These are phyloP conservation scores for Cygnus olor DNA, from an alignment of 2,797 vertebrate genomes.

Conservation along the genomic window DNA sequence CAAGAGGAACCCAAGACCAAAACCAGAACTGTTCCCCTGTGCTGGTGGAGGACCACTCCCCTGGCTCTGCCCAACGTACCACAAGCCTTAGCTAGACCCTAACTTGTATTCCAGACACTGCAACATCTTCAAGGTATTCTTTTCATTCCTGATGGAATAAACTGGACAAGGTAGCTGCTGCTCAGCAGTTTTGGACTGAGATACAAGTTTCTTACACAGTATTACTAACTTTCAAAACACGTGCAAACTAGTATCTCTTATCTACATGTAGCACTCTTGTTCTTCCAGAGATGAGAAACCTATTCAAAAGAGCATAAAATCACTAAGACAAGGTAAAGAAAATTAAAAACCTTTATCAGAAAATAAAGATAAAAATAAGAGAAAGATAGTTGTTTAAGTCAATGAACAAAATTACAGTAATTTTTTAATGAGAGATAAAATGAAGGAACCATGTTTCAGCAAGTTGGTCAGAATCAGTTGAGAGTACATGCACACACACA, in stretches of 20 bases:
- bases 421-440: not conserved
- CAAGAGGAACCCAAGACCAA: not conserved
- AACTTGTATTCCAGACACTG: not conserved
- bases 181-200: not conserved
- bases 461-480: not conserved
- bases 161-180: not conserved
- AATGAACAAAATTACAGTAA: not conserved
- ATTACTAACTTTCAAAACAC: not conserved
- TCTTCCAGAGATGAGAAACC: not conserved
- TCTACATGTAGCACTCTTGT: not conserved
- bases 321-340: not conserved
- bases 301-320: not conserved
- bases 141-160: not conserved
- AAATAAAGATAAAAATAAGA: not conserved
- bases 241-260: not conserved
- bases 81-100: not conserved
- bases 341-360: not conserved
- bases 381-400: not conserved
- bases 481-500: not conserved
- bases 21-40: not conserved
- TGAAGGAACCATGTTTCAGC: not conserved
- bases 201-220: not conserved
- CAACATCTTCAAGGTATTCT: not conserved
- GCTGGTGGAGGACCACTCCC: not conserved
- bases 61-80: not conserved